These are phyloP conservation scores for Eupithecia subfuscata DNA, from an alignment of 2,888 invertebrate genomes.

Conservation along the genomic window DNA sequence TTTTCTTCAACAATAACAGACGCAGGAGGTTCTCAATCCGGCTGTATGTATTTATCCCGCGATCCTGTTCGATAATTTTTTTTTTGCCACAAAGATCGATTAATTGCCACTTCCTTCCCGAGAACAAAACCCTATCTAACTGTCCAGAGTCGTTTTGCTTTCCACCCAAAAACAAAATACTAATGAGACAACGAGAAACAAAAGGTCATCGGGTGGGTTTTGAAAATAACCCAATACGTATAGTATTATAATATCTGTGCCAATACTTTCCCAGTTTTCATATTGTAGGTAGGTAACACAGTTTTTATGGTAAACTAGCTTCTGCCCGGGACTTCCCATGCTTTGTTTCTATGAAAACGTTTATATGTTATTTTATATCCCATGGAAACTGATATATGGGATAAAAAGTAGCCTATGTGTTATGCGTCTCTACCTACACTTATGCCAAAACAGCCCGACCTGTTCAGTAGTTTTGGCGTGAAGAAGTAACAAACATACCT, in stretches of 20 bases:
- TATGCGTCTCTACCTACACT: background rate
- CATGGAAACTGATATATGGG: background rate
- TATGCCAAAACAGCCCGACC: background rate
- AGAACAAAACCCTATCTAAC: background rate
- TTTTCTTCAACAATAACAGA: no score
- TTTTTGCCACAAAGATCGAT: background rate
- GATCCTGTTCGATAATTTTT: no score
- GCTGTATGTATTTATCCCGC: background rate
- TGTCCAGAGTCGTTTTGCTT: background rate
- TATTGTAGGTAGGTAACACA: no score
- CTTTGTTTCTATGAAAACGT: no score
- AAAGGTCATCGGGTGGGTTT: background rate
- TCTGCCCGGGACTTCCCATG: no score
- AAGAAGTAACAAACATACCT: background rate
- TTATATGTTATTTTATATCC: no score
- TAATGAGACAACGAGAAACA: background rate
- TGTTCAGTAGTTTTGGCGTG: background rate
- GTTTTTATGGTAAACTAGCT: no score
- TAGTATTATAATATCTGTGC: no score
- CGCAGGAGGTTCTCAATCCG: background rate
- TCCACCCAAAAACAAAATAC: background rate
- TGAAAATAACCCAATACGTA: no score
- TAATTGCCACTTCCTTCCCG: background rate
- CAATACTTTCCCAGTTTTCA: no score
- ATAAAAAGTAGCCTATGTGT: background rate